A percentile compares a stretch with the other conserved stretches of the same genome.
Evolutionary conservation across 2,888 invertebrate genomes (phyloP).

Genomic region (Itoplectis maculator): DNA sequence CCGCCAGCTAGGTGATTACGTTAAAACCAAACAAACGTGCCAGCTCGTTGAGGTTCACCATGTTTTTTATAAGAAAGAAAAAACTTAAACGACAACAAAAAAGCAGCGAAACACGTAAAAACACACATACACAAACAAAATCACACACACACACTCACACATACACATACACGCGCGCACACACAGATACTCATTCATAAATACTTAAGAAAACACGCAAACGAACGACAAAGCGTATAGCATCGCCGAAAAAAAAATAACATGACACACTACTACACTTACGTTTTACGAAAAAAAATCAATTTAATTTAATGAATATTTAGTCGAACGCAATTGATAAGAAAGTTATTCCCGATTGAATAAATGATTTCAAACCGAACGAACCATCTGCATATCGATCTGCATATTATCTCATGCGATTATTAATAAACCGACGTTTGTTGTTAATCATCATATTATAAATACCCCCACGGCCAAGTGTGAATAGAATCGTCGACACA

Average conservation of each 20-base stretch:
- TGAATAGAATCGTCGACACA: constrained; percentile 43
- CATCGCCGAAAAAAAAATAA: constrained; percentile 25
- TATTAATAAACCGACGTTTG: constrained; percentile 61
- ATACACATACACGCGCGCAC: too few relatives aligned
- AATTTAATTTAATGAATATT: constrained; percentile 62
- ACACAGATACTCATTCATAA: not conserved
- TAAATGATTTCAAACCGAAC: constrained; percentile 74
- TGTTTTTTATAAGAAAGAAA: constrained; percentile 71
- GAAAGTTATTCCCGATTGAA: constrained; percentile 68
- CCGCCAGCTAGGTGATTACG: constrained; percentile 86
- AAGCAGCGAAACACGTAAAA: constrained; percentile 28
- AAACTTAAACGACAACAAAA: constrained; percentile 31
- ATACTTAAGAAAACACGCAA: constrained; percentile 24
- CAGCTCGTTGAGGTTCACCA: constrained; percentile 74
- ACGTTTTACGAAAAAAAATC: constrained; percentile 33
- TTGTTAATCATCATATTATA: constrained; percentile 33
- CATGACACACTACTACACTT: constrained; percentile 31
- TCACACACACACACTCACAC: constrained; percentile 18
- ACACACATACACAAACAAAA: constrained; percentile 42
- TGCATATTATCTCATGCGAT: constrained; percentile 72
- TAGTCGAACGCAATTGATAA: constrained; percentile 61
- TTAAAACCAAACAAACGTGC: constrained; percentile 80
- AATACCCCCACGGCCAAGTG: constrained; percentile 54
- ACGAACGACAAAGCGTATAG: constrained; percentile 43
- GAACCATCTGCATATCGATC: constrained; percentile 64